Conservation (phyloP, 2,888 invertebrate genomes). For the Chaetogeoica ovagalla region DNA sequence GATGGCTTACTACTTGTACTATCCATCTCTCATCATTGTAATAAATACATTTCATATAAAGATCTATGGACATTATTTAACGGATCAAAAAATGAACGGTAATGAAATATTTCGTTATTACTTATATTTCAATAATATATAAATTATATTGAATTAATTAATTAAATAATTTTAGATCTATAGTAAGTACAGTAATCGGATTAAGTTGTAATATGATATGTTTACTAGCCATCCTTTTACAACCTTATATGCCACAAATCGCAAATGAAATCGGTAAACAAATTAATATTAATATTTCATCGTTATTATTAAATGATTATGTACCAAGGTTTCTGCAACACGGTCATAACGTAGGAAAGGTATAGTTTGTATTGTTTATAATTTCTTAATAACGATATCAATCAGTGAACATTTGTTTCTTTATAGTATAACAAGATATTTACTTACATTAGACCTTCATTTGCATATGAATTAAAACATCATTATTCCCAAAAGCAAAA, state of each 20-base stretch:
- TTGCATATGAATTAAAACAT: too few species aligned
- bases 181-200: constrained; percentile 84
- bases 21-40: constrained; percentile 86
- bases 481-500: too few species aligned
- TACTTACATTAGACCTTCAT: too few species aligned
- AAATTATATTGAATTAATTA: constrained; percentile 21
- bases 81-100: constrained; percentile 76
- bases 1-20: constrained; percentile 86
- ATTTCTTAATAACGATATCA: neutral
- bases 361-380: constrained; percentile 57
- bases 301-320: constrained; percentile 62
- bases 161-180: neutral
- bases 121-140: too few species aligned
- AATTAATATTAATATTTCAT: constrained; percentile 66
- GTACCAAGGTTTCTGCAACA: constrained; percentile 66
- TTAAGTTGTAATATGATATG: constrained; percentile 79
- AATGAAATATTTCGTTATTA: constrained; percentile 63
- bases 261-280: constrained; percentile 72
- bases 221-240: constrained; percentile 77
- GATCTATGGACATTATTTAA: constrained; percentile 89
- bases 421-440: constrained; percentile 61
- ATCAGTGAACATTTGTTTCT: neutral
- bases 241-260: constrained; percentile 89
- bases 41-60: constrained; percentile 92
- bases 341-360: constrained; percentile 84